Percentiles rank a stretch among this genome's conserved stretches.
Evolutionary conservation across 1,140 invertebrate genomes (phyloP).

Genomic region (Drosophila seguyi): DNA sequence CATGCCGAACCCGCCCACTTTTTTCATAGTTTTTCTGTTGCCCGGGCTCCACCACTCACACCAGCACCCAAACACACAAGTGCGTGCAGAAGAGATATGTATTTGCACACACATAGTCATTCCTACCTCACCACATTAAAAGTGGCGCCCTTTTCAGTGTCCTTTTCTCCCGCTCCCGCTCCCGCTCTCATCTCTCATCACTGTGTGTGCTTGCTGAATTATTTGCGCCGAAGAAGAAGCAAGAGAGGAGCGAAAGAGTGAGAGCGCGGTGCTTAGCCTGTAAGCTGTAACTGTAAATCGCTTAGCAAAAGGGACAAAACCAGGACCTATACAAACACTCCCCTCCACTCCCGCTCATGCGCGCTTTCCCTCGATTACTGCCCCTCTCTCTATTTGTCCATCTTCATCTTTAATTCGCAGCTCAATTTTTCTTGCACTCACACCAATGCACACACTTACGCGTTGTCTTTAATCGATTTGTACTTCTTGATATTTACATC

Average conservation of each 20-base stretch:
- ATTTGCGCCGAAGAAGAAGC: slow-evolving; percentile 51
- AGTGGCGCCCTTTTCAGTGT: slow-evolving; percentile 77
- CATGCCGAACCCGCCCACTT: slow-evolving; percentile 59
- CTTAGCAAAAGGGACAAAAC: slow-evolving; percentile 62
- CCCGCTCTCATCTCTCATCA: slow-evolving; percentile 29
- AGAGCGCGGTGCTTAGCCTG: slow-evolving; percentile 48
- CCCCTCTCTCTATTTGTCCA: slow-evolving; percentile 25
- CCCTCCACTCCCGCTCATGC: slow-evolving; percentile 55
- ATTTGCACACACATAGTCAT: slow-evolving; percentile 35
- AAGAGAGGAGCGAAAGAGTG: slow-evolving; percentile 33
- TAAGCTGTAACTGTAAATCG: slow-evolving; percentile 70
- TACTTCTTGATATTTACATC: slow-evolving; percentile 82
- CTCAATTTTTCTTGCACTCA: slow-evolving; percentile 41
- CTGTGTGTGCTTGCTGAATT: slow-evolving; percentile 42
- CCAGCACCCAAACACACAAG: slow-evolving; percentile 25
- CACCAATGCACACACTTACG: slow-evolving; percentile 50
- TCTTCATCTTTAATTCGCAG: slow-evolving; percentile 58
- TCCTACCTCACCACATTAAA: slow-evolving; percentile 81
- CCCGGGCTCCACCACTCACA: slow-evolving; percentile 54
- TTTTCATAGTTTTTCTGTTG: slow-evolving; percentile 35
- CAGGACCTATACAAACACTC: slow-evolving; percentile 79
- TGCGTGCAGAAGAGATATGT: slow-evolving; percentile 37
- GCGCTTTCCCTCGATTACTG: slow-evolving; percentile 28
- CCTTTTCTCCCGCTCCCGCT: slow-evolving; percentile 51
- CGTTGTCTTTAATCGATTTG: slow-evolving; percentile 82